Evolutionary conservation across 2,113 vertebrate genomes (phyloP).

Genomic region (Rhodinocichla rosea): DNA sequence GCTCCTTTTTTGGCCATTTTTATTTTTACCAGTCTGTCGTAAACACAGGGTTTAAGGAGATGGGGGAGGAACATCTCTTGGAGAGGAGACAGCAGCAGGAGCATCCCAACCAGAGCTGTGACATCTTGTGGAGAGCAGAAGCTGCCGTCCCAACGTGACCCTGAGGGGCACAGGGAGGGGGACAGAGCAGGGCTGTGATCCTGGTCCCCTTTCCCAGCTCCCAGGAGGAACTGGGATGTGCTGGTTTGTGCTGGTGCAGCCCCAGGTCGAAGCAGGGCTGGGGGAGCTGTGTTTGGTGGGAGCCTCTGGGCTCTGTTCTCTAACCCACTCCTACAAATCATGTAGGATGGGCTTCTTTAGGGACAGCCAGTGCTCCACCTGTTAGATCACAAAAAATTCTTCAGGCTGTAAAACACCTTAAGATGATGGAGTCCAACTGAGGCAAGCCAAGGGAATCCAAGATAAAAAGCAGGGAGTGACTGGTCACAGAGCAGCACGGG

Average conservation of each 20-base stretch:
- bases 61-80: background rate
- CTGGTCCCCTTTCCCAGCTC: background rate
- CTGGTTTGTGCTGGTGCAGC: background rate
- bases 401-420: background rate
- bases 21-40: background rate
- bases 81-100: background rate
- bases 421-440: background rate
- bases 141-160: background rate
- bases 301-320: background rate
- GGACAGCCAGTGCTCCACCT: background rate
- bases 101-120: background rate
- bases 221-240: background rate
- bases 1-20: background rate
- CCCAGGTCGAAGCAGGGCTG: rapidly evolving
- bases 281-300: background rate
- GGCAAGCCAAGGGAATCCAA: background rate
- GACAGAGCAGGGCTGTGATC: rapidly evolving
- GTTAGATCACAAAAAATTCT: no score
- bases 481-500: background rate
- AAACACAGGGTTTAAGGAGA: background rate
- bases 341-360: rapidly evolving
- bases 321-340: rapidly evolving
- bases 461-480: background rate
- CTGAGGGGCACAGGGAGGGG: background rate
- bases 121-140: background rate